Conservation (phyloP, 2,797 vertebrate species). For the Vireo griseus region DNA sequence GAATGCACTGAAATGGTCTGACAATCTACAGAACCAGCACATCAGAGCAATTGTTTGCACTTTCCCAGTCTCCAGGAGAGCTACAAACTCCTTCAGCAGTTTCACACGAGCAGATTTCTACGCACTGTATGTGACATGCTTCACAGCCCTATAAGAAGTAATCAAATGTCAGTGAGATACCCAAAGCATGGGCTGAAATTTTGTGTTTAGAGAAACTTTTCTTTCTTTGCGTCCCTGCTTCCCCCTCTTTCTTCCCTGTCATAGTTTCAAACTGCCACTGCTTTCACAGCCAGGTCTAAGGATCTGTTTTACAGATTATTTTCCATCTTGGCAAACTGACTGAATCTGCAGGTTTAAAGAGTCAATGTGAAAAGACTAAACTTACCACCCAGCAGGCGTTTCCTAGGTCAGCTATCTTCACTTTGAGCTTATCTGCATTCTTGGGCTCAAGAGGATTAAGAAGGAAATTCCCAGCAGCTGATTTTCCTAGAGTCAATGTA, state of each 20-base stretch:
- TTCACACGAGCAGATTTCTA: neutral
- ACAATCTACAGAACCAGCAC: neutral
- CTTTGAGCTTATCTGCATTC: conserved; percentile 94
- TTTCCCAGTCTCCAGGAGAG: neutral
- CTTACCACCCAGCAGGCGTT: conserved; percentile 99
- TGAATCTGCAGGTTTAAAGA: neutral
- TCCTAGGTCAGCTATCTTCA: conserved; percentile 98
- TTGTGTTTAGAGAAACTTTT: neutral
- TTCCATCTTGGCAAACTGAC: neutral
- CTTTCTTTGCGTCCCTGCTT: neutral
- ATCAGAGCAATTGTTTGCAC: neutral
- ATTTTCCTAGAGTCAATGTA: conserved; percentile 78
- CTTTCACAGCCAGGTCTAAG: neutral
- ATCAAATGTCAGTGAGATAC: neutral
- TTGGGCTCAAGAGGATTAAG: conserved; percentile 95
- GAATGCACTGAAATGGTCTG: neutral
- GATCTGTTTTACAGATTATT: neutral
- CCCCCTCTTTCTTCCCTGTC: rapidly evolving
- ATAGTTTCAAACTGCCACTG: neutral
- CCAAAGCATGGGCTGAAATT: neutral
- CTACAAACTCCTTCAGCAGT: neutral
- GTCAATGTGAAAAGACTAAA: conserved; percentile 15
- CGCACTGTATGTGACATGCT: neutral
- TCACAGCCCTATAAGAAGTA: neutral
- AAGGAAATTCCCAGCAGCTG: conserved; percentile 87